Base-by-base conservation (phyloP, 2,888 invertebrate species). In the Thelaira solivaga region DNA sequence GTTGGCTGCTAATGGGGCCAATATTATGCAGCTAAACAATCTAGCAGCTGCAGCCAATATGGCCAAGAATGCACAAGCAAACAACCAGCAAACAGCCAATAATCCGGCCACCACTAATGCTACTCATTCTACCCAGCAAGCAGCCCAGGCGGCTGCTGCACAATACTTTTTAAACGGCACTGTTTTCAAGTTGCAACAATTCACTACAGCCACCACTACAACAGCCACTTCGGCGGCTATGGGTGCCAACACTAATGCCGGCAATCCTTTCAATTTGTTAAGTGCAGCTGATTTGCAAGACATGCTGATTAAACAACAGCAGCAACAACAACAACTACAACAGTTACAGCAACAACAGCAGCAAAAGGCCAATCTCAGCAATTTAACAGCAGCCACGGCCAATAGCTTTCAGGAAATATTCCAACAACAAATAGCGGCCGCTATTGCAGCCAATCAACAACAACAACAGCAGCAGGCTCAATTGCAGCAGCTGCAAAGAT, bases 1-100 rank as follows among this genome's bases (percentile, higher is more conserved):
- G 71, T 90, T 92, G 88, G 89, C 92, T 4, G 90, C 91, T 13
- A 90, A 91, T 86, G 87, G 88, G 20, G 91, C 91, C 72, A 87
- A 86, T 51, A 91, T 86, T 4, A 92, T 85, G 86, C 87, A 87
- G 24, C 78, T 86, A 49, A 86, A 84, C 67, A 80, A 79, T 41
- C 81, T 84, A 10, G 85, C 84, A 4, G 83, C 91, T 88, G 85
- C 84, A 20, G 86, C 86, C n/a, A 84, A 84, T n/a, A 82, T 91
- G 89, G 82, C 83, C 43, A 78, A 78, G n/a, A 77, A 45, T 10
- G 83, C 84, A 6, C 74, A 75, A 83, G 53, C 39, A 1, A 55
- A 43, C 39, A 20, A 20, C 8, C 57, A 57, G 34, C 64, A 65
- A 41, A 45, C 22, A 34, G 51, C 69, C 24, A 78, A 76, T 26